phyloP scores from a whole-genome alignment of 2,888 invertebrate genomes.

The Morpho achilles region DNA sequence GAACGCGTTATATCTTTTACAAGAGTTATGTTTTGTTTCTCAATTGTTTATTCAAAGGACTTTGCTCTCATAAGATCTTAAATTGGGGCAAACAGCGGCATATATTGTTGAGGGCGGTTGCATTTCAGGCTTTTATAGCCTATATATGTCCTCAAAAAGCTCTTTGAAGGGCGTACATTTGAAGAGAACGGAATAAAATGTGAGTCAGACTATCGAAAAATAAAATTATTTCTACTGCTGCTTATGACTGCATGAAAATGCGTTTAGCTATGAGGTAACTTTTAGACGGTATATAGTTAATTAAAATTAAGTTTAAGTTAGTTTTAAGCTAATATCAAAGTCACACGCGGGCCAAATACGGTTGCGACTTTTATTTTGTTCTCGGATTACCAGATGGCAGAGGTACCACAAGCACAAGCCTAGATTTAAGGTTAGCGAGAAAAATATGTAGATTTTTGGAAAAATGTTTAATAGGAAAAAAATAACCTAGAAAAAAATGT shows the following conservation, averaged over 20 bases:
- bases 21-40: conserved; percentile 13
- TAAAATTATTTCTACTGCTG: conserved; percentile 52
- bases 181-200: conserved; percentile 48
- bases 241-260: conserved; percentile 62
- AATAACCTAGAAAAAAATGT: conserved; percentile 39
- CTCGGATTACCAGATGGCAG: conserved; percentile 28
- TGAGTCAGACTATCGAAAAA: conserved; percentile 63
- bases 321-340: conserved; percentile 48
- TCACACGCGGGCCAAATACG: conserved; percentile 72
- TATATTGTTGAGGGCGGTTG: conserved; percentile 12
- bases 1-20: conserved; percentile 19
- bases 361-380: conserved; percentile 46
- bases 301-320: conserved; percentile 40
- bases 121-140: conserved; percentile 3
- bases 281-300: conserved; percentile 63
- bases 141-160: not conserved
- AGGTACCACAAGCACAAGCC: conserved; percentile 52
- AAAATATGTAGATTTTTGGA: conserved; percentile 74
- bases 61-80: not conserved
- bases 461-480: conserved; percentile 67
- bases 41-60: conserved; percentile 11
- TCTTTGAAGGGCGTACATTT: conserved; percentile 5
- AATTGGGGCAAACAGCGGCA: conserved; percentile 7
- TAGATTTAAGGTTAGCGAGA: conserved; percentile 59
- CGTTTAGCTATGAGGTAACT: conserved; percentile 52